phyloP scores from a whole-genome alignment of 2,888 invertebrate genomes.

The Anthrax anthrax region DNA sequence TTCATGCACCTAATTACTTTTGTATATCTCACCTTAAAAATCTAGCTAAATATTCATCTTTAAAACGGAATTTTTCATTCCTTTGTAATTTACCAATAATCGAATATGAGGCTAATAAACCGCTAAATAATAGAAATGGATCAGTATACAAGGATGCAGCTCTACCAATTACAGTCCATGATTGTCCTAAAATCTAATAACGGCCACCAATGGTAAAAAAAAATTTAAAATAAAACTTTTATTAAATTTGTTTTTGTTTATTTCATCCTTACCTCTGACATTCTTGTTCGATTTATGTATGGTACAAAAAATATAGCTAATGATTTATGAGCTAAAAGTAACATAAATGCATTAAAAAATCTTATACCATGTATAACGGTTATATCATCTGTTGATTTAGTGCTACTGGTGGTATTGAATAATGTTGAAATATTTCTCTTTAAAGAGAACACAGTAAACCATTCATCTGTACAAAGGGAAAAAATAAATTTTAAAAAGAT shows the following conservation, averaged over 20 bases:
- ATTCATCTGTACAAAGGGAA: slow-evolving; percentile 38
- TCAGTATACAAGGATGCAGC: slow-evolving; percentile 57
- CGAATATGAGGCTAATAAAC: slow-evolving; percentile 48
- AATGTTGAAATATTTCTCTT: slow-evolving; percentile 42
- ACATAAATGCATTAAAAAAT: slow-evolving; percentile 47
- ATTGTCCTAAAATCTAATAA: slow-evolving; percentile 41
- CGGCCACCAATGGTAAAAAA: neutral
- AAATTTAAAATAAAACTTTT: too few relatives aligned
- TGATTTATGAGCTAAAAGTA: slow-evolving; percentile 52
- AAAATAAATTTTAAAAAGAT: neutral
- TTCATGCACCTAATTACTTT: slow-evolving; percentile 18
- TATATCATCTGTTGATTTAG: slow-evolving; percentile 44
- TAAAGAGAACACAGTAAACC: slow-evolving; percentile 46
- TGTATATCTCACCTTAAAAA: slow-evolving; percentile 38
- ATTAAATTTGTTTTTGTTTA: neutral
- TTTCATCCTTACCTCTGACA: slow-evolving; percentile 42
- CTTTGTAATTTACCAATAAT: slow-evolving; percentile 43
- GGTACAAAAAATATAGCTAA: slow-evolving; percentile 55
- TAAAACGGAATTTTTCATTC: slow-evolving; percentile 39
- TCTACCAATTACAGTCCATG: slow-evolving; percentile 52
- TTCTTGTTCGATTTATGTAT: slow-evolving; percentile 48
- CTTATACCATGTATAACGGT: slow-evolving; percentile 50
- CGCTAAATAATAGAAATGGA: slow-evolving; percentile 56
- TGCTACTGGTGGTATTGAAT: slow-evolving; percentile 36
- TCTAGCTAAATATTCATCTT: slow-evolving; percentile 46